These are phyloP conservation scores for Beroe forskalii DNA, from an alignment of 37 sponge, comb jelly and placozoan genomes.

Conservation along the genomic window DNA sequence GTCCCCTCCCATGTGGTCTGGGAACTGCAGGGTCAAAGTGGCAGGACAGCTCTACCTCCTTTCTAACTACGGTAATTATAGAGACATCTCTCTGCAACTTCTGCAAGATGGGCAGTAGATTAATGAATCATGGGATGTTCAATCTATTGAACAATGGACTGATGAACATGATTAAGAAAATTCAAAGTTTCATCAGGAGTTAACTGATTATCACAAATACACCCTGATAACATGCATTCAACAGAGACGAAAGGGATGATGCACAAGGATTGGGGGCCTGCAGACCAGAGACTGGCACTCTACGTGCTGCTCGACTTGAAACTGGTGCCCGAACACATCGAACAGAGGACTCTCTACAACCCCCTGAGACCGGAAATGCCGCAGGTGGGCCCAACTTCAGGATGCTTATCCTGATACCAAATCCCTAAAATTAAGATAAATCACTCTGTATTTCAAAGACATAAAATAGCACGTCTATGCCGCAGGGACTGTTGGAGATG, in stretches of 20 bases:
- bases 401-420: too few species aligned
- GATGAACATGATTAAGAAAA: too few species aligned
- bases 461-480: too few species aligned
- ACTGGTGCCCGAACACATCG: conserved; percentile 72
- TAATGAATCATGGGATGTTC: too few species aligned
- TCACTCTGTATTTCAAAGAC: too few species aligned
- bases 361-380: conserved; percentile 65
- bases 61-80: conserved; percentile 50
- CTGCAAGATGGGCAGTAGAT: too few species aligned
- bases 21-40: conserved; percentile 66
- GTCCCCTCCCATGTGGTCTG: conserved; percentile 36
- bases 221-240: too few species aligned
- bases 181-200: too few species aligned
- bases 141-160: too few species aligned
- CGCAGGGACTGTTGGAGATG: conserved; percentile 69
- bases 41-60: conserved; percentile 60
- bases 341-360: conserved; percentile 67
- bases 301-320: conserved; percentile 53
- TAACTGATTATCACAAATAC: too few species aligned
- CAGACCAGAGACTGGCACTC: conserved; percentile 68
- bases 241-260: conserved; percentile 19
- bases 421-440: too few species aligned
- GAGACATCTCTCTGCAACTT: too few species aligned
- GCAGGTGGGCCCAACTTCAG: conserved; percentile 6
- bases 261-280: conserved; percentile 65